Percentiles rank a stretch among this genome's conserved stretches.
Conservation (phyloP, 1,140 invertebrate genomes). For the Trichonephila inaurata region DNA sequence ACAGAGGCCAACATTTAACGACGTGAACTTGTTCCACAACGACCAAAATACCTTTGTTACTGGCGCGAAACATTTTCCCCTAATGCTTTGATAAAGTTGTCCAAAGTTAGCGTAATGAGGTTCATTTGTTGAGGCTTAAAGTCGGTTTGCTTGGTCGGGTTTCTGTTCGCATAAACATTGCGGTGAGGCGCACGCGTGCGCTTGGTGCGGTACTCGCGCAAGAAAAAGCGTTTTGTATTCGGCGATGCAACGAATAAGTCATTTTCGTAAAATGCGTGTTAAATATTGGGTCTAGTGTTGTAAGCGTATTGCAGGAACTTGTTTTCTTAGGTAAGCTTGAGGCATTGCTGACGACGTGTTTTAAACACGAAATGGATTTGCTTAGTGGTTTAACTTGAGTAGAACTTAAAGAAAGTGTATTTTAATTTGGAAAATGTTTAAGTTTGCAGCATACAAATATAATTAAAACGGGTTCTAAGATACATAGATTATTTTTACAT, state of each 20-base stretch:
- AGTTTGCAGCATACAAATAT: no score
- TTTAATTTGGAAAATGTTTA: no score
- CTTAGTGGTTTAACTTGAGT: no score
- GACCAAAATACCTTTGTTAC: slow-evolving; percentile 27
- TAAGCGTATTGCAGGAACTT: no score
- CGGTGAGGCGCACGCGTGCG: neutral
- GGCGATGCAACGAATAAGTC: neutral
- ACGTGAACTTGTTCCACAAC: slow-evolving; percentile 2
- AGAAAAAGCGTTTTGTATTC: neutral
- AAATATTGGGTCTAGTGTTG: no score
- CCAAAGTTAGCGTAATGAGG: slow-evolving; percentile 10
- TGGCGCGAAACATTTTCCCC: neutral
- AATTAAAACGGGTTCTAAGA: no score
- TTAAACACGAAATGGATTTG: no score
- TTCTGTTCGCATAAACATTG: neutral
- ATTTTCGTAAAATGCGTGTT: no score
- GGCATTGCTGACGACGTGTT: no score
- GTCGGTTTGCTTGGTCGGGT: slow-evolving; percentile 6
- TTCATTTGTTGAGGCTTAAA: slow-evolving; percentile 29
- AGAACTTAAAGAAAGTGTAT: no score
- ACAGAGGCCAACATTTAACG: slow-evolving; percentile 26
- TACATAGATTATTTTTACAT: no score
- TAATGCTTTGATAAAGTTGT: slow-evolving; percentile 31
- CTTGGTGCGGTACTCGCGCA: neutral
- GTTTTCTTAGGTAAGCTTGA: no score